These are phyloP conservation scores for Leistus spinibarbis DNA, from an alignment of 2,888 invertebrate species.

Conservation along the genomic window DNA sequence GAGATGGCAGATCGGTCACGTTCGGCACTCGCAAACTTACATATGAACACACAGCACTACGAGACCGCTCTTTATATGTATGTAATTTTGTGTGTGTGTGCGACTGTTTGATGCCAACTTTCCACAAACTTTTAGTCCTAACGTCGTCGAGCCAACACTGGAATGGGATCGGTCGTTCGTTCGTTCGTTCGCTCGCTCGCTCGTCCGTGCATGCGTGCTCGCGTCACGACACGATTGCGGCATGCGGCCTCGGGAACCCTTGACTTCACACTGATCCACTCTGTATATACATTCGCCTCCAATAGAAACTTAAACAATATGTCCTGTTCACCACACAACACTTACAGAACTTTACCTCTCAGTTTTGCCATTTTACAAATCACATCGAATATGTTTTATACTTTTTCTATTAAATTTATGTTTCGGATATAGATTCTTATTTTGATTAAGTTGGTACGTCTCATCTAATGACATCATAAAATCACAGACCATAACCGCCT, in stretches of 20 bases:
- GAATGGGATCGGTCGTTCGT: too few species aligned
- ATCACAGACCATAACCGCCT: too few species aligned
- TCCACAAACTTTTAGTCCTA: conserved; percentile 16
- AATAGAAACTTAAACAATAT: background rate
- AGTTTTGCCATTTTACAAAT: background rate
- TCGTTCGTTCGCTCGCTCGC: conserved; percentile 1
- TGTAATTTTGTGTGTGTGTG: conserved; percentile 18
- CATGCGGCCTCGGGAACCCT: conserved; percentile 31
- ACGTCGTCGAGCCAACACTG: background rate
- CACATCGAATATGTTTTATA: background rate
- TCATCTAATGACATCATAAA: too few species aligned
- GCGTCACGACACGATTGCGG: conserved; percentile 23
- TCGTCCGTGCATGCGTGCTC: conserved; percentile 6
- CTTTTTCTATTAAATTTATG: background rate
- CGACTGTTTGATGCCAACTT: conserved; percentile 4
- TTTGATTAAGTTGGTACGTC: too few species aligned
- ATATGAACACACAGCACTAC: background rate
- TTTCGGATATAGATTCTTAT: too few species aligned
- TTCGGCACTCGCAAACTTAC: conserved; percentile 46
- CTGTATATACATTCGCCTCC: background rate
- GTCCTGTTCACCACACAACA: background rate
- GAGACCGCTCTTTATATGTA: background rate
- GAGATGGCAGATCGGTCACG: conserved; percentile 65
- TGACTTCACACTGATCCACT: background rate
- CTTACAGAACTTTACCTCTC: background rate